Base-by-base conservation (phyloP, 1,140 invertebrate genomes). In the Neuroterus valhalla region DNA sequence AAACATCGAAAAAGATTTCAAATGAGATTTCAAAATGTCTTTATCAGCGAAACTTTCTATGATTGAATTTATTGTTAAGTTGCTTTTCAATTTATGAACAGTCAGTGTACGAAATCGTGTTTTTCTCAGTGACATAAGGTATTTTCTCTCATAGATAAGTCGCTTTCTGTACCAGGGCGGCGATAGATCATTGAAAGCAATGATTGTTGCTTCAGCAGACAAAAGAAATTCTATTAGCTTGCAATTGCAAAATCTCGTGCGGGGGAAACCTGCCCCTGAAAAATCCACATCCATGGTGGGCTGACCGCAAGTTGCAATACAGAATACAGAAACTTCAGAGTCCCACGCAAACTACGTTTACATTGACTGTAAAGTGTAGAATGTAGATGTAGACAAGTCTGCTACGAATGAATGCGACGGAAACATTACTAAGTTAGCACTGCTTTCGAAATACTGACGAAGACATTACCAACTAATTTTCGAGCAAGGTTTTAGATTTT, bases 161-260 rank as follows among this genome's bases (percentile, higher is more conserved):
- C 50, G 14, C 14, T 72, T 66, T 50, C 46, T 67, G 67, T 50
- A 19, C 11, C 48, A 21, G 11, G 19, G 17, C n/a, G 17, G 46
- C 17, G 11, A 62, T 62, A 62, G 52, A 62, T 62, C 31, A 62
- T 62, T 62, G 52, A 62, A 62, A 62, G 52, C 52, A 62, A 21
- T 62, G 52, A 62, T 62, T 62, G 26, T 15, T 62, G 21, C n/a
- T 26, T 19, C n/a, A 12, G 4, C 38, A 45, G 68, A 77, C 76
- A 77, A 77, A 77, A 72, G 72, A 44, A 77, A 77, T 77, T 77
- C 76, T 69, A 21, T 12, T 45, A 31, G 8, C 66, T 77, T 77
- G 71, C 68, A 31, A 23, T 77, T 77, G 71, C 68, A 31, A 23
- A 77, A 74, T 70, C 68, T 55, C 52, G 23, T 26, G 62, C 66